Evolutionary conservation across 2,888 invertebrate species (phyloP).

Genomic region (Sesia apiformis): DNA sequence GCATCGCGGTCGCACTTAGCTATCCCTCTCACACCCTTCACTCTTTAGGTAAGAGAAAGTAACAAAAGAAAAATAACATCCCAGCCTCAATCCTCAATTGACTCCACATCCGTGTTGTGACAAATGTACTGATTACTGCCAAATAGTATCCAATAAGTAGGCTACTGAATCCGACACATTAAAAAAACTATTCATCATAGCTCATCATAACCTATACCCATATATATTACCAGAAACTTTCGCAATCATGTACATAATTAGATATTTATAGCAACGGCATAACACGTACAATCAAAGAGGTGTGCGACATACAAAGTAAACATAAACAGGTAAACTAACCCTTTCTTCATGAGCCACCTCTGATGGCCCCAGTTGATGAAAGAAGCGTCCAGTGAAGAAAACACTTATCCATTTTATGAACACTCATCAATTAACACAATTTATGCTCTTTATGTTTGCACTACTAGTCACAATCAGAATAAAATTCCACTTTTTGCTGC

Average conservation of each 20-base stretch:
- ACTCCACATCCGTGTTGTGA: constrained; percentile 26
- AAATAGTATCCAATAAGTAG: too few species aligned
- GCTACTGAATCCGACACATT: too few species aligned
- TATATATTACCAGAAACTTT: constrained; percentile 24
- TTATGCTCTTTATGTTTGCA: constrained; percentile 61
- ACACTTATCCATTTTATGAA: constrained; percentile 69
- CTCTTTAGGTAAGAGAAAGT: constrained; percentile 70
- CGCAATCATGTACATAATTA: constrained; percentile 25
- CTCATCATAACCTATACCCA: constrained; percentile 42
- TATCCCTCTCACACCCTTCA: constrained; percentile 63
- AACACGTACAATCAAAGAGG: constrained; percentile 22
- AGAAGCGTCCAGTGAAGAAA: constrained; percentile 58
- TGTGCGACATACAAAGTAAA: constrained; percentile 36
- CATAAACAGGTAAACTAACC: constrained; percentile 70
- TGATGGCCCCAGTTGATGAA: constrained; percentile 62
- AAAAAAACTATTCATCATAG: too few species aligned
- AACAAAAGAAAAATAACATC: constrained; percentile 69
- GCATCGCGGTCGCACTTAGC: constrained; percentile 19
- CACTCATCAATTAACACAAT: constrained; percentile 64
- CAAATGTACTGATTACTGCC: constrained; percentile 3
- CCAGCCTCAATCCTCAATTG: constrained; percentile 44
- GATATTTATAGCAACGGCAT: constrained; percentile 26
- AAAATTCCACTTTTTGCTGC: constrained; percentile 72
- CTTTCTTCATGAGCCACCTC: constrained; percentile 74
- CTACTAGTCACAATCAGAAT: constrained; percentile 71